These are phyloP conservation scores for Microtus oregoni DNA, from an alignment of 2,113 vertebrate species.

Conservation along the genomic window DNA sequence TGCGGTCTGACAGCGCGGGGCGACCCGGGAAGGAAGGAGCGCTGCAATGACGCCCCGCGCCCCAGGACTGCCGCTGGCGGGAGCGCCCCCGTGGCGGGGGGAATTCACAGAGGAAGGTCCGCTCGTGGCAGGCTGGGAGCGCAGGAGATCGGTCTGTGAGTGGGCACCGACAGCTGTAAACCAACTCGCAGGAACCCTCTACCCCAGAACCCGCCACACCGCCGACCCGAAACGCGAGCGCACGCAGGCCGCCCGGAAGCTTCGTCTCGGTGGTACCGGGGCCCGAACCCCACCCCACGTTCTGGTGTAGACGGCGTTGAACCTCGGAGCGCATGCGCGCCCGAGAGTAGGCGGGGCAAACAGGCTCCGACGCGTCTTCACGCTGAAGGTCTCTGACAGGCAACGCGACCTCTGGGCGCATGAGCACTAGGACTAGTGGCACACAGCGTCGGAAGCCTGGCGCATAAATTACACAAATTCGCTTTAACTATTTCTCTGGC, in stretches of 20 bases:
- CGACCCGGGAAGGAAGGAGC: not conserved
- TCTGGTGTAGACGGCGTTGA: fast-evolving
- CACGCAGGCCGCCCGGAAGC: not conserved
- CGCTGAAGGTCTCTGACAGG: not conserved
- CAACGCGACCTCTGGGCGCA: not conserved
- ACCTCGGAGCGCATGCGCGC: no score
- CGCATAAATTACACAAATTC: not conserved
- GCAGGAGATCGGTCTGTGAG: not conserved
- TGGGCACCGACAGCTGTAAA: not conserved
- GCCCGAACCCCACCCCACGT: not conserved
- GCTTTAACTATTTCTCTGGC: not conserved
- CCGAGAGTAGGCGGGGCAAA: no score
- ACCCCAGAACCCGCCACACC: not conserved
- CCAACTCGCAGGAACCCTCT: not conserved
- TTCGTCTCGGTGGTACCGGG: not conserved
- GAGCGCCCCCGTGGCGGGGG: not conserved
- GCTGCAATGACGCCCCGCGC: no score
- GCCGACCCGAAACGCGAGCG: not conserved
- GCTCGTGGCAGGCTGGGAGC: not conserved
- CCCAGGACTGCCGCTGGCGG: not conserved
- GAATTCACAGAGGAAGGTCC: not conserved
- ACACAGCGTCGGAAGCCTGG: fast-evolving
- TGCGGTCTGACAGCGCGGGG: not conserved
- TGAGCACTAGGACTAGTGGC: not conserved
- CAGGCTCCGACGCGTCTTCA: not conserved